These are phyloP conservation scores for Eupithecia subumbrata DNA, from an alignment of 2,888 invertebrate genomes.

Conservation along the genomic window DNA sequence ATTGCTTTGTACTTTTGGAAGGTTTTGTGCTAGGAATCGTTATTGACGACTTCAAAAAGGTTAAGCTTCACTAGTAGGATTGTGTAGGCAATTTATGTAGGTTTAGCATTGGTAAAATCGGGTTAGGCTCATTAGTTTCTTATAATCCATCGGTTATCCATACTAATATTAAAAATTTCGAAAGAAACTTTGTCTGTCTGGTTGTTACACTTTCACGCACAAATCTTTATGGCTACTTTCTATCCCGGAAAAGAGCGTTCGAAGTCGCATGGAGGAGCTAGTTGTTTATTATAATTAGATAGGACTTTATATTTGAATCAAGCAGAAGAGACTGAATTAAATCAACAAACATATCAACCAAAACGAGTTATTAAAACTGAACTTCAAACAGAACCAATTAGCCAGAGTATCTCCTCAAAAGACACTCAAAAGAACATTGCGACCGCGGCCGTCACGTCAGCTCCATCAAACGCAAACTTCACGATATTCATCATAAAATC, in stretches of 20 bases:
- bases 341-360: neutral
- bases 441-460: slow-evolving; percentile 33
- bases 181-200: too few relatives aligned
- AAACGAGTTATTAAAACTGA: slow-evolving; percentile 19
- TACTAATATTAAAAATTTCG: too few relatives aligned
- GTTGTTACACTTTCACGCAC: too few relatives aligned
- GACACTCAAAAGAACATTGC: slow-evolving; percentile 37
- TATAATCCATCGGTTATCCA: neutral
- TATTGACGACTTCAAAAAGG: slow-evolving; percentile 6
- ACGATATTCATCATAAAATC: slow-evolving; percentile 44
- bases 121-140: neutral
- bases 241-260: too few relatives aligned
- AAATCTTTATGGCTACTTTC: too few relatives aligned
- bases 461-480: slow-evolving; percentile 31
- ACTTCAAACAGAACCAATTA: slow-evolving; percentile 30
- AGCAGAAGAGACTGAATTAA: neutral
- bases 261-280: too few relatives aligned
- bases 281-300: neutral
- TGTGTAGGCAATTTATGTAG: neutral
- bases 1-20: slow-evolving; percentile 9
- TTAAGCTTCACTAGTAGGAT: neutral
- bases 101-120: neutral
- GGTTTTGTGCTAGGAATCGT: slow-evolving; percentile 4
- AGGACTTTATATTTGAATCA: neutral
- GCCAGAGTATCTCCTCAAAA: slow-evolving; percentile 27